These are phyloP conservation scores for Phrynosoma blainvillii DNA, from an alignment of 2,113 vertebrate species.

Conservation along the genomic window DNA sequence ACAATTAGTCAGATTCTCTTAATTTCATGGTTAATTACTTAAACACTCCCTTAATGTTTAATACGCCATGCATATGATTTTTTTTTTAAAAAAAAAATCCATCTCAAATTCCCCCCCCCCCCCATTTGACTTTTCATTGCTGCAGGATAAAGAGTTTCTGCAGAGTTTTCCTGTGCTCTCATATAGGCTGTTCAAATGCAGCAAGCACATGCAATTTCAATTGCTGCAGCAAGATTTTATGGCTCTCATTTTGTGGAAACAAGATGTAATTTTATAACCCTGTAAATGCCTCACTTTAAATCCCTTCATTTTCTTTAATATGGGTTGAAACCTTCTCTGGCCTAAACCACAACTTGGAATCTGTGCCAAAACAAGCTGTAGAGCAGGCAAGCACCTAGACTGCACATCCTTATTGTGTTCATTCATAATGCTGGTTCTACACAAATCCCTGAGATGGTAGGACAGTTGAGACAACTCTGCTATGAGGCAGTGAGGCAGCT, in stretches of 20 bases:
- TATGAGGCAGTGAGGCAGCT: no score
- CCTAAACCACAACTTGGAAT: not conserved
- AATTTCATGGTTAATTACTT: no score
- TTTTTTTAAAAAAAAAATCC: no score
- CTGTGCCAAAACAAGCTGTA: not conserved
- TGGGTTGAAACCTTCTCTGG: not conserved
- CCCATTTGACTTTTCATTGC: no score
- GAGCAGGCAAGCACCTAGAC: not conserved
- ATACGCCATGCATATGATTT: no score
- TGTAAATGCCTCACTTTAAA: constrained; percentile 23
- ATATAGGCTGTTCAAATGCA: not conserved
- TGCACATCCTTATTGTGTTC: not conserved
- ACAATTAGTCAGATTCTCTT: no score
- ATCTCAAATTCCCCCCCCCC: no score
- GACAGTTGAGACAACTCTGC: no score
- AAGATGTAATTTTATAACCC: not conserved
- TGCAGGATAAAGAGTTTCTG: no score
- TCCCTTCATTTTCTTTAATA: not conserved
- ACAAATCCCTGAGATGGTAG: not conserved
- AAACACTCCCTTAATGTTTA: no score
- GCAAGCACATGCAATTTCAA: not conserved
- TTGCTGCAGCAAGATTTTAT: not conserved
- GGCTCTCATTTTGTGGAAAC: not conserved
- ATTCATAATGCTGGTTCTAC: not conserved
- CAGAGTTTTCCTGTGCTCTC: no score